Percentiles rank a stretch among this genome's conserved stretches.
Evolutionary conservation across 2,113 vertebrate genomes (phyloP).

Genomic region (Okapia johnstoni): DNA sequence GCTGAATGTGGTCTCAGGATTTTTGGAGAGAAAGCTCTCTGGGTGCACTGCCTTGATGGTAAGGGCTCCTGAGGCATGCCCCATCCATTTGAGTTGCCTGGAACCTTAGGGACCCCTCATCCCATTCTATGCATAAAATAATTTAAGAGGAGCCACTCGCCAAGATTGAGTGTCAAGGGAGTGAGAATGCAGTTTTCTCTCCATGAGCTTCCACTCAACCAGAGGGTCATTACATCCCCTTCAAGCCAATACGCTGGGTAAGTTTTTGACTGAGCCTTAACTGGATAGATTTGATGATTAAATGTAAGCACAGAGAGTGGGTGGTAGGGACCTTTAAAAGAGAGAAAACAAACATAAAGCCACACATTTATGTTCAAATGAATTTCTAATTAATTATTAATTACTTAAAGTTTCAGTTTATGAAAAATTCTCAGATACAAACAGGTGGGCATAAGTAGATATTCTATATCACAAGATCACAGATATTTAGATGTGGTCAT

Average conservation of each 20-base stretch:
- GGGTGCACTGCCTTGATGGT: background rate
- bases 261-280: background rate
- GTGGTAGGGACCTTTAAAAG: background rate
- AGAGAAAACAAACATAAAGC: background rate
- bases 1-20: background rate
- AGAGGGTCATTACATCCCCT: background rate
- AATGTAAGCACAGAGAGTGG: background rate
- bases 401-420: background rate
- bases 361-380: background rate
- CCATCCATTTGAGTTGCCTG: background rate
- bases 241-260: background rate
- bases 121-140: background rate
- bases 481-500: background rate
- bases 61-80: background rate
- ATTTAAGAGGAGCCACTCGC: background rate
- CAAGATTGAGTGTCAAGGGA: background rate
- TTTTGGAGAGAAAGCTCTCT: background rate
- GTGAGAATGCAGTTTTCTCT: background rate
- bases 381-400: background rate
- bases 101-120: background rate
- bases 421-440: background rate
- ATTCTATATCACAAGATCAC: background rate
- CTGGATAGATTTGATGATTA: background rate
- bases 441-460: background rate
- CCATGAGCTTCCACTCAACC: background rate